Conservation (phyloP, 1,140 invertebrate species). For the Drosophila carrolli region DNA sequence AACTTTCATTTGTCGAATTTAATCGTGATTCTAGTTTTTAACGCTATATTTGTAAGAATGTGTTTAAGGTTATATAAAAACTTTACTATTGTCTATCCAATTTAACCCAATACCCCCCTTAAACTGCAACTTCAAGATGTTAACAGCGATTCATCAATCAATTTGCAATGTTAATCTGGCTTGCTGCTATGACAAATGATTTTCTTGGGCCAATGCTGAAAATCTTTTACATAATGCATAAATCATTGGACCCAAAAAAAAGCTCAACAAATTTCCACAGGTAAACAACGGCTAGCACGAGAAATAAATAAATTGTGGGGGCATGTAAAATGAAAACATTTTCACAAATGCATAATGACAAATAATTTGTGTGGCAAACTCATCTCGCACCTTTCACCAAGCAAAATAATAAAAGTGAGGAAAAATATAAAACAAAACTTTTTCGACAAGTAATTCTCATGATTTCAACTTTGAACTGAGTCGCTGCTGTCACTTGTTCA, state of each 20-base stretch:
- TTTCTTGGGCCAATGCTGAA: neutral
- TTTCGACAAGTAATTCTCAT: conserved; percentile 65
- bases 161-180: conserved; percentile 44
- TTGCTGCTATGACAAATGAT: conserved; percentile 39
- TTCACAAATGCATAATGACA: conserved; percentile 56
- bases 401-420: conserved; percentile 14
- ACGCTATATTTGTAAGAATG: neutral
- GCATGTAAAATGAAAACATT: conserved; percentile 41
- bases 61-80: too few species aligned
- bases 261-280: conserved; percentile 7
- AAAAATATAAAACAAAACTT: conserved; percentile 40
- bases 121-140: conserved; percentile 15
- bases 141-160: conserved; percentile 41
- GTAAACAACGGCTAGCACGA: conserved; percentile 37
- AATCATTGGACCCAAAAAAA: conserved; percentile 8
- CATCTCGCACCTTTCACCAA: conserved; percentile 40
- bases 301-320: conserved; percentile 43
- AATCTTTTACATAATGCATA: conserved; percentile 42
- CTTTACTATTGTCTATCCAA: too few species aligned
- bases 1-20: too few species aligned
- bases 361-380: conserved; percentile 53
- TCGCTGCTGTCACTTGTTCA: conserved; percentile 46
- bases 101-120: conserved; percentile 1
- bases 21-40: too few species aligned
- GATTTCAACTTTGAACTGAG: conserved; percentile 63